Evolutionary conservation across 2,888 invertebrate genomes (phyloP).

Genomic region (Melanophora roralis): DNA sequence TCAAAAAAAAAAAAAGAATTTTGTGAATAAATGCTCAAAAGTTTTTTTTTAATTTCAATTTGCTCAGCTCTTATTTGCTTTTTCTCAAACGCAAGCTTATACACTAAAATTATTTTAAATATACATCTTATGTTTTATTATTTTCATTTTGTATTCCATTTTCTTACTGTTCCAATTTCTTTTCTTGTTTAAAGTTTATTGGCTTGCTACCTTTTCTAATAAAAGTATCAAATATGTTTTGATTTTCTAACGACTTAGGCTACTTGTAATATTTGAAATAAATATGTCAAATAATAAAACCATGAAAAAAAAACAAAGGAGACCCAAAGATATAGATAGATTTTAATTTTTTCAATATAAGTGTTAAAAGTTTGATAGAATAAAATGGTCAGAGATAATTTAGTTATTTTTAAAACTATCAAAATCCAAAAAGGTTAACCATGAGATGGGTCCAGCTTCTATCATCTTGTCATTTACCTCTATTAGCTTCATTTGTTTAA

Average conservation of each 20-base stretch:
- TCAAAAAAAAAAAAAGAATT: too few relatives aligned
- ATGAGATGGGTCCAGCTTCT: conserved; percentile 27
- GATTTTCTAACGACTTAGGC: too few relatives aligned
- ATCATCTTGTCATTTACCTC: background rate
- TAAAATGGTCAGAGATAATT: conserved; percentile 61
- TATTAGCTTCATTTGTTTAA: background rate
- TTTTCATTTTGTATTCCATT: background rate
- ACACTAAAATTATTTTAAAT: conserved; percentile 22
- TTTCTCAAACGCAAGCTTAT: background rate
- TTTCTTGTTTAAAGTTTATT: conserved; percentile 26
- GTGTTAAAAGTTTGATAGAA: conserved; percentile 53
- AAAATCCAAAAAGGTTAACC: conserved; percentile 57
- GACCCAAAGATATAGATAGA: background rate
- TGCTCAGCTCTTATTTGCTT: too few relatives aligned
- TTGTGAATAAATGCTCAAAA: too few relatives aligned
- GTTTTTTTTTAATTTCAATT: too few relatives aligned
- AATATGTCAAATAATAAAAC: background rate
- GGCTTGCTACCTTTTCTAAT: conserved; percentile 28
- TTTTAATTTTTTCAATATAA: conserved; percentile 47
- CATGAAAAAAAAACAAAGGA: background rate
- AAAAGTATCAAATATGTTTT: conserved; percentile 41
- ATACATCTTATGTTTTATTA: background rate
- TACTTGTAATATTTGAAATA: too few relatives aligned
- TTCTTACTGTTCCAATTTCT: background rate
- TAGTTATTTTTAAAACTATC: conserved; percentile 58